A percentile compares a stretch with the other conserved stretches of the same genome.
These are phyloP conservation scores for Bombyx huttoni DNA, from an alignment of 2,888 invertebrate species.

Conservation along the genomic window DNA sequence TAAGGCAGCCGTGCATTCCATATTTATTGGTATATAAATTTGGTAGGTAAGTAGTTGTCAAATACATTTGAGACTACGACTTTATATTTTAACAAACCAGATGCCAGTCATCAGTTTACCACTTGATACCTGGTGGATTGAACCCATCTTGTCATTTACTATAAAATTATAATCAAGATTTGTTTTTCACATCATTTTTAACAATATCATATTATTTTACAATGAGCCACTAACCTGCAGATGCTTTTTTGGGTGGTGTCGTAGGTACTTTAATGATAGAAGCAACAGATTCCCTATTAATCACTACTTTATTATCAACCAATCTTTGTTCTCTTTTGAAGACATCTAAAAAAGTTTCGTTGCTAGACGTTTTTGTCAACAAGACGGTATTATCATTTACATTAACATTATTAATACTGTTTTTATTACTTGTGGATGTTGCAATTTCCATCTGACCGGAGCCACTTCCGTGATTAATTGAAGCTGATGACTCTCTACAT, in stretches of 20 bases:
- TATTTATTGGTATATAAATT: too few relatives aligned
- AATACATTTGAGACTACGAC: too few relatives aligned
- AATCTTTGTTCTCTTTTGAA: constrained; percentile 61
- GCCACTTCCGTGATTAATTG: constrained; percentile 26
- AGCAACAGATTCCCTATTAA: constrained; percentile 32
- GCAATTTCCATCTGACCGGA: constrained; percentile 28
- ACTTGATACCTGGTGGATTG: too few relatives aligned
- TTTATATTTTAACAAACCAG: too few relatives aligned
- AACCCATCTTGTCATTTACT: too few relatives aligned
- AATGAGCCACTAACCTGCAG: constrained; percentile 26
- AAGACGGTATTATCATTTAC: constrained; percentile 27
- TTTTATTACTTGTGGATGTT: constrained; percentile 29
- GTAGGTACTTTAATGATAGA: constrained; percentile 24
- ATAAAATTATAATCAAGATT: too few relatives aligned
- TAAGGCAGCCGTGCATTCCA: too few relatives aligned
- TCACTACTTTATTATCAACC: constrained; percentile 22
- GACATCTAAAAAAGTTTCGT: constrained; percentile 61
- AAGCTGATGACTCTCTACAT: constrained; percentile 26
- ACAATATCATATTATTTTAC: too few relatives aligned
- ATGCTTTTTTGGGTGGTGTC: constrained; percentile 35
- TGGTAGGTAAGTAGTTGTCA: too few relatives aligned
- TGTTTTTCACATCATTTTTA: too few relatives aligned
- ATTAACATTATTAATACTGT: constrained; percentile 53
- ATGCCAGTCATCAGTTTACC: too few relatives aligned
- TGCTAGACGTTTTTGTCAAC: constrained; percentile 22